phyloP scores from a whole-genome alignment of 2,797 vertebrate genomes.

The Hapalemur alaotrensis region DNA sequence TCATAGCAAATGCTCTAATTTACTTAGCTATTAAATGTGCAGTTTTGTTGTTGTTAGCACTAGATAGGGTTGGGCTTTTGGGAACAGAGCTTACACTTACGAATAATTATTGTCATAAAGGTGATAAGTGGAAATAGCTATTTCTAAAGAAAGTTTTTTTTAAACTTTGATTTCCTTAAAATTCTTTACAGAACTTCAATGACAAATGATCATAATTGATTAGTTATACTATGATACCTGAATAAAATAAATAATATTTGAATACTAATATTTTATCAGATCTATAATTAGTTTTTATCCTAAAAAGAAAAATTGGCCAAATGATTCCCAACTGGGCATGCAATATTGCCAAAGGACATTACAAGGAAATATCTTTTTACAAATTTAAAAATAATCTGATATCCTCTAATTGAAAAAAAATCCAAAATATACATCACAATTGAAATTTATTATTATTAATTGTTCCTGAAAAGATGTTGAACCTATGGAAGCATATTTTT shows the following conservation, averaged over 20 bases:
- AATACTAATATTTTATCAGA: background rate
- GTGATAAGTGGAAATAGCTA: background rate
- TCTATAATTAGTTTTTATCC: constrained; percentile 27
- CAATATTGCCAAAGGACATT: background rate
- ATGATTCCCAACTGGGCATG: background rate
- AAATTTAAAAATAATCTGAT: constrained; percentile 2
- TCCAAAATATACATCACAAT: background rate
- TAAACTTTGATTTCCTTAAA: background rate
- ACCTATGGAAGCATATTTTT: background rate
- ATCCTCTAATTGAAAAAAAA: background rate
- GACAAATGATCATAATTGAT: background rate
- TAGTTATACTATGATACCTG: background rate
- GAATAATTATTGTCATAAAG: background rate
- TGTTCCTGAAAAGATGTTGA: background rate
- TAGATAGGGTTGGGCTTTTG: background rate
- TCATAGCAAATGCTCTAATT: background rate
- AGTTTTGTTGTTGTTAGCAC: background rate
- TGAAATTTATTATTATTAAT: constrained; percentile 47
- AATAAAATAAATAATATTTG: constrained; percentile 30
- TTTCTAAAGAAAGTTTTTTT: background rate
- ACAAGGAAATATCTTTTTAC: background rate
- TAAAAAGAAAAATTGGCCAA: constrained; percentile 25
- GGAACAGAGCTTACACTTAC: background rate
- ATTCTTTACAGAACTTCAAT: background rate
- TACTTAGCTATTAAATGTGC: background rate